Percentiles rank a stretch among this genome's conserved stretches.
phyloP scores from a whole-genome alignment of 2,113 vertebrate genomes.

The Parus major region DNA sequence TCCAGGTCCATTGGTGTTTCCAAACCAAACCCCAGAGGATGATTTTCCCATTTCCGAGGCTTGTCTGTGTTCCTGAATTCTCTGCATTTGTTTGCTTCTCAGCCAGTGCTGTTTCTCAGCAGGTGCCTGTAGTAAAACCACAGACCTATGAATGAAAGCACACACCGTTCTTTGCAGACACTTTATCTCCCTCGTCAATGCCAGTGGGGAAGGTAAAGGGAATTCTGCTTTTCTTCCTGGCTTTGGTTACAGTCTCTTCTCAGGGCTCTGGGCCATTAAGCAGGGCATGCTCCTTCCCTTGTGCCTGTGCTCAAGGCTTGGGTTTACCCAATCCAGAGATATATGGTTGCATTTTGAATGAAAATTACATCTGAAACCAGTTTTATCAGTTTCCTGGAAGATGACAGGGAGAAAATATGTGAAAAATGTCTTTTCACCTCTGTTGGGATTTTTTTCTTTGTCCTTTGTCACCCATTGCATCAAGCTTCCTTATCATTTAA shows the following conservation, averaged over 20 bases:
- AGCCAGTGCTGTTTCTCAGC: not conserved
- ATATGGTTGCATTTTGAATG: not conserved
- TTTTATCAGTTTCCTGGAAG: conserved; percentile 57
- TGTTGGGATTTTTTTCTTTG: not conserved
- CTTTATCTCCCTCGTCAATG: not conserved
- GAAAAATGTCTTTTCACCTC: conserved; percentile 30
- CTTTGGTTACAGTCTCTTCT: not conserved
- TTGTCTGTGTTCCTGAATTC: not conserved
- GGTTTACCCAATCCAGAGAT: not conserved
- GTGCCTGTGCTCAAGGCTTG: not conserved
- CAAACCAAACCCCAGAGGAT: not conserved
- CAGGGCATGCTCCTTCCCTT: not conserved
- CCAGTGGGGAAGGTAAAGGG: not conserved
- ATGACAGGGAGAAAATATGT: conserved; percentile 38
- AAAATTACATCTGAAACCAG: conserved; percentile 45
- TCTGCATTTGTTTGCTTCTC: not conserved
- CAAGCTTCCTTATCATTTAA: conserved; percentile 10
- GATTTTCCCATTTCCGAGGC: not conserved
- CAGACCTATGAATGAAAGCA: not conserved
- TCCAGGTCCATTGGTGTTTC: not conserved
- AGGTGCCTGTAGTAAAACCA: not conserved
- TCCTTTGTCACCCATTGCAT: conserved; percentile 7
- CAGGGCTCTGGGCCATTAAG: conserved; percentile 6
- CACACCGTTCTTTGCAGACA: not conserved
- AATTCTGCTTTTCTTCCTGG: not conserved